These are phyloP conservation scores for Hydrozoanthus gracilis DNA, from an alignment of 92 coral and sea anemone species.

Conservation along the genomic window DNA sequence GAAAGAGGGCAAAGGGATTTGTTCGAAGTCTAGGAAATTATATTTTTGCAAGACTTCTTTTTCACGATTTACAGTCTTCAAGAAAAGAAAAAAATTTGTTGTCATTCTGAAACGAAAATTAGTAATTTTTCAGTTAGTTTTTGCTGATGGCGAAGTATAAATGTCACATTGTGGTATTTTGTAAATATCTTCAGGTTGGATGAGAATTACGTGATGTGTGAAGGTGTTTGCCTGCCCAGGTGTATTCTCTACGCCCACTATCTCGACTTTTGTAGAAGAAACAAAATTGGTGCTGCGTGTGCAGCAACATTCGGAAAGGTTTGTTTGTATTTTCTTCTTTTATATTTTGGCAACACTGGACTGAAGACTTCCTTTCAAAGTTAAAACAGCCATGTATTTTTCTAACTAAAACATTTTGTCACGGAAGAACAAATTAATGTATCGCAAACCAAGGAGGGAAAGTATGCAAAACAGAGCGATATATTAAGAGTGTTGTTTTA, in stretches of 20 bases:
- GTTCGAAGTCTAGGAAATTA: too few species aligned
- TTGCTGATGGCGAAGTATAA: too few species aligned
- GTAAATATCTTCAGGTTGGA: slow-evolving; percentile 79
- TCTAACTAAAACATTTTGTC: not conserved
- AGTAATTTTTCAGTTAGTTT: too few species aligned
- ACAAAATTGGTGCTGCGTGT: slow-evolving; percentile 94
- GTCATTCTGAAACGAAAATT: too few species aligned
- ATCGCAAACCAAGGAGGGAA: too few species aligned
- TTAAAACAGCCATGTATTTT: too few species aligned
- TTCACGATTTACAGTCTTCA: not conserved
- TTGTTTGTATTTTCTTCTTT: not conserved
- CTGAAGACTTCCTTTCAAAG: not conserved
- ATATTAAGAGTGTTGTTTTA: not conserved
- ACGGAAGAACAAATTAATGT: not conserved
- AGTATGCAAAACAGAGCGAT: not conserved
- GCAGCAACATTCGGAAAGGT: slow-evolving; percentile 99
- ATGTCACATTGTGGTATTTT: too few species aligned
- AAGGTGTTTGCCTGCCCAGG: slow-evolving; percentile 96
- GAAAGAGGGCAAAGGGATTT: too few species aligned
- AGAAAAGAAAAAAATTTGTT: not conserved
- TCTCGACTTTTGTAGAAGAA: slow-evolving; percentile 93
- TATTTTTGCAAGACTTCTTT: too few species aligned
- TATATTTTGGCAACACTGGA: not conserved
- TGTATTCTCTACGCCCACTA: slow-evolving; percentile 98
- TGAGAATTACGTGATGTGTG: slow-evolving; percentile 98